Evolutionary conservation across 2,113 vertebrate species (phyloP), one percentile per base, ranked within the genome.

Genomic region (Chunga burmeisteri): DNA sequence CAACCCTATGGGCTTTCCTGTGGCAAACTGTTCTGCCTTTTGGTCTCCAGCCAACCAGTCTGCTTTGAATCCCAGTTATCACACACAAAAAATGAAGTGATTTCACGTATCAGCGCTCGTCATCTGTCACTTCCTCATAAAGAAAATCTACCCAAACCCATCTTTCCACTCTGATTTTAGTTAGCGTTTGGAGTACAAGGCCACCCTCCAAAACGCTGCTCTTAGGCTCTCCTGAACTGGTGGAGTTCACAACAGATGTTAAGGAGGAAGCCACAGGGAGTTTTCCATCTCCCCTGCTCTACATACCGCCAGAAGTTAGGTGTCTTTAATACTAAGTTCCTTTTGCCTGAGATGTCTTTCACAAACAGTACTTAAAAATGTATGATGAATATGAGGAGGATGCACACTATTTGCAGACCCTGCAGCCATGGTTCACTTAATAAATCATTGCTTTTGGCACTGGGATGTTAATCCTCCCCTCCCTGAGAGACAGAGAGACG

Each of bases 381-480:
- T 42, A 26, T 81, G 88, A 97, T 96, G 93, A 94, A 84, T 77
- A 72, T 2, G 0, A 73, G 26, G 74, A 90, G 68, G 91, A 96
- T 88, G 65, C 1, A 0, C 81, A 82, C 53, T 79, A 93, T 90
- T 80, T 9, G 2, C 78, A 94, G 82, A 16, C 56, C 90, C 72
- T 73, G 93, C 75, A 96, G 92, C 87, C 59, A 88, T 49, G 32
- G 81, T 81, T 96, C 86, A n/a, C 63, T 92, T 86, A 83, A 96
- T 93, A 96, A 95, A 93, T 93, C 93, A 81, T 79, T 88, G 81
- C 71, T 88, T 92, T 96, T 93, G 95, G 90, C 67, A 8, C 80
- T 86, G 66, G 61, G 70, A 73, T 2, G 7, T 94, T 92, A 95
- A 81, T 91, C 86, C 42, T 96, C 40, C 32, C 61, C 68, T 96